phyloP scores from a whole-genome alignment of 2,888 invertebrate genomes.

The Masnerella sp. region DNA sequence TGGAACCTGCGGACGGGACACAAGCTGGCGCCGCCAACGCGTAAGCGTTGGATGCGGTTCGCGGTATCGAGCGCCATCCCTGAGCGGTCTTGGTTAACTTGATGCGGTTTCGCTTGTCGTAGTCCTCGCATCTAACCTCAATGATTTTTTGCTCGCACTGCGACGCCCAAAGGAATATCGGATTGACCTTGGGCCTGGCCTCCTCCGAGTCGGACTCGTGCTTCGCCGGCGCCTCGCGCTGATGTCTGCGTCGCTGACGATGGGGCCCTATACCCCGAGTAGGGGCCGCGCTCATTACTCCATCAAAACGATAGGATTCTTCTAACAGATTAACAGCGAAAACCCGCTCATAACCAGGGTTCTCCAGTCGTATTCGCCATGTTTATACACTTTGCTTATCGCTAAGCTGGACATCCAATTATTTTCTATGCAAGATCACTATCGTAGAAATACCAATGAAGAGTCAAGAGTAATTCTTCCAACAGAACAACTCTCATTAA shows the following conservation, averaged over 20 bases:
- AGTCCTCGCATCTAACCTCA: slow-evolving; percentile 91
- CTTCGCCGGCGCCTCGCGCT: slow-evolving; percentile 60
- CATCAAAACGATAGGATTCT: slow-evolving; percentile 70
- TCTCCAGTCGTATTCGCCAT: no score
- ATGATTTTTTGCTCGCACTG: slow-evolving; percentile 89
- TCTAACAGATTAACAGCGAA: slow-evolving; percentile 33
- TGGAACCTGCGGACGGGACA: slow-evolving; percentile 56
- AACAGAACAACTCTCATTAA: no score
- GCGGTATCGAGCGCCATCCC: slow-evolving; percentile 90
- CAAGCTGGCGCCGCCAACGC: slow-evolving; percentile 51
- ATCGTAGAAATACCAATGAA: no score
- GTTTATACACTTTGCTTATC: no score
- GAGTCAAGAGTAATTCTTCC: no score
- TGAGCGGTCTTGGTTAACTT: slow-evolving; percentile 88
- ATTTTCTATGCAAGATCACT: no score
- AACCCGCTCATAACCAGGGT: slow-evolving; percentile 2
- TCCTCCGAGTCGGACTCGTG: slow-evolving; percentile 74
- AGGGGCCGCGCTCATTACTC: slow-evolving; percentile 78
- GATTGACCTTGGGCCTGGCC: slow-evolving; percentile 84
- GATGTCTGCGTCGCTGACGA: slow-evolving; percentile 73
- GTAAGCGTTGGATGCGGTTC: slow-evolving; percentile 81
- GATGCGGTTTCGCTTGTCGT: slow-evolving; percentile 91
- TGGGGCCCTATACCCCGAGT: slow-evolving; percentile 76
- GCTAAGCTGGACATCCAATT: no score
- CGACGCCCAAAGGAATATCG: slow-evolving; percentile 91